These are phyloP conservation scores for Abramis brama DNA, from an alignment of 2,113 vertebrate species.

Conservation along the genomic window DNA sequence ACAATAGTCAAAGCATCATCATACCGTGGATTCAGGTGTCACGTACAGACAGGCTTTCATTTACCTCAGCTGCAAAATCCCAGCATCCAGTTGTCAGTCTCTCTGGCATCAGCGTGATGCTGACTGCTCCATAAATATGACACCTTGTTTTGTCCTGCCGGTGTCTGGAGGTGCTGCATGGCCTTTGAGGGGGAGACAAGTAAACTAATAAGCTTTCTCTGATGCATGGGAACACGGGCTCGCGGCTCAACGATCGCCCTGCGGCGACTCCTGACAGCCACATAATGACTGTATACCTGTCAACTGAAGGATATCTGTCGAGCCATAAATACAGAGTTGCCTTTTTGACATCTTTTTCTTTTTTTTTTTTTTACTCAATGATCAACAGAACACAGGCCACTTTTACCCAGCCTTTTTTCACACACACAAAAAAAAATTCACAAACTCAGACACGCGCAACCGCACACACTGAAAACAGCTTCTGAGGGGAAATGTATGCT, in stretches of 20 bases:
- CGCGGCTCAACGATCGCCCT: conserved; percentile 69
- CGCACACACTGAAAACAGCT: conserved; percentile 57
- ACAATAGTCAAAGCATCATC: conserved; percentile 62
- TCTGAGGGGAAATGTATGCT: conserved; percentile 63
- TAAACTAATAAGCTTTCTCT: conserved; percentile 81
- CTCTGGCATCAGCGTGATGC: conserved; percentile 70
- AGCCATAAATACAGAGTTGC: conserved; percentile 83
- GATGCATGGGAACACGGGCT: conserved; percentile 80
- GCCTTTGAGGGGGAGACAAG: conserved; percentile 83
- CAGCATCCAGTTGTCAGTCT: conserved; percentile 74
- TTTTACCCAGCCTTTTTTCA: conserved; percentile 55
- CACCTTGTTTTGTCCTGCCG: conserved; percentile 84
- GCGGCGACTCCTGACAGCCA: conserved; percentile 80
- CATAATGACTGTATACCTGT: conserved; percentile 86
- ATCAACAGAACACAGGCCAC: conserved; percentile 71
- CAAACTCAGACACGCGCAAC: conserved; percentile 23
- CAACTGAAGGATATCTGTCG: conserved; percentile 83
- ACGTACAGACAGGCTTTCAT: conserved; percentile 68
- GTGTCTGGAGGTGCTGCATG: conserved; percentile 77
- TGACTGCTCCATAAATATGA: conserved; percentile 84
- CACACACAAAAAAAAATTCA: conserved; percentile 37
- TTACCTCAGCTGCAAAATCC: conserved; percentile 66
- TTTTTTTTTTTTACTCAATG: conserved; percentile 74
- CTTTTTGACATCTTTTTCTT: conserved; percentile 78
- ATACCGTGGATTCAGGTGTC: conserved; percentile 67